Percentiles rank a stretch among this genome's conserved stretches.
Conservation (phyloP, 2,888 invertebrate species). For the Desoria tigrina region DNA sequence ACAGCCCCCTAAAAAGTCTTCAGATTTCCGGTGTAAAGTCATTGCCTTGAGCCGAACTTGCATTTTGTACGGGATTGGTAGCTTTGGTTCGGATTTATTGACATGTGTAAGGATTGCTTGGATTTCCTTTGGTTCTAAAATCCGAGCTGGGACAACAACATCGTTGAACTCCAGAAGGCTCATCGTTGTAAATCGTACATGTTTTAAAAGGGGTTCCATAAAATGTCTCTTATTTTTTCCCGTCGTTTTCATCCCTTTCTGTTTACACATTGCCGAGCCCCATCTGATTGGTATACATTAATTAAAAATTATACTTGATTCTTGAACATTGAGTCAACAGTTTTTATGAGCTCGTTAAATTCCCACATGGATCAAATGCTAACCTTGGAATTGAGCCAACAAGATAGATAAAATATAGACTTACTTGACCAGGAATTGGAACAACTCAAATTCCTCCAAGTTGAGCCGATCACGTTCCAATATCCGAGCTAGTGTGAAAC, state of each 20-base stretch:
- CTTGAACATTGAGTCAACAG: too few relatives aligned
- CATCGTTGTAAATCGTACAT: conserved; percentile 48
- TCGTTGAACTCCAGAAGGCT: conserved; percentile 37
- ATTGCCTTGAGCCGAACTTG: background rate
- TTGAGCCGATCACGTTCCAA: conserved; percentile 45
- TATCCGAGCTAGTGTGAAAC: conserved; percentile 34
- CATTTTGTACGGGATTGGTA: background rate
- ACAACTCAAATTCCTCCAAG: conserved; percentile 45
- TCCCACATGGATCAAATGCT: too few relatives aligned
- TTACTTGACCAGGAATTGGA: conserved; percentile 45
- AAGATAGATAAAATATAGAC: too few relatives aligned
- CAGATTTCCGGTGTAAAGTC: background rate
- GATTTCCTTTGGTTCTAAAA: conserved; percentile 42
- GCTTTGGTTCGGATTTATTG: background rate
- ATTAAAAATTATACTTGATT: background rate
- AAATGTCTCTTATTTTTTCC: conserved; percentile 47
- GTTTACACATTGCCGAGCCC: conserved; percentile 43
- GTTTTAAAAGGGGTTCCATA: conserved; percentile 41
- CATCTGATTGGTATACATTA: conserved; percentile 32
- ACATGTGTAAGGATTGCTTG: conserved; percentile 26
- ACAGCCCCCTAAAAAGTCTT: background rate
- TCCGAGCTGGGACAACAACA: conserved; percentile 41
- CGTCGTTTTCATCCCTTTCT: conserved; percentile 40
- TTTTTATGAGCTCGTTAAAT: too few relatives aligned
- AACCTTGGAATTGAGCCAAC: too few relatives aligned